Base-by-base conservation (phyloP, 2,113 vertebrate genomes). In the Vireo altiloquus region DNA sequence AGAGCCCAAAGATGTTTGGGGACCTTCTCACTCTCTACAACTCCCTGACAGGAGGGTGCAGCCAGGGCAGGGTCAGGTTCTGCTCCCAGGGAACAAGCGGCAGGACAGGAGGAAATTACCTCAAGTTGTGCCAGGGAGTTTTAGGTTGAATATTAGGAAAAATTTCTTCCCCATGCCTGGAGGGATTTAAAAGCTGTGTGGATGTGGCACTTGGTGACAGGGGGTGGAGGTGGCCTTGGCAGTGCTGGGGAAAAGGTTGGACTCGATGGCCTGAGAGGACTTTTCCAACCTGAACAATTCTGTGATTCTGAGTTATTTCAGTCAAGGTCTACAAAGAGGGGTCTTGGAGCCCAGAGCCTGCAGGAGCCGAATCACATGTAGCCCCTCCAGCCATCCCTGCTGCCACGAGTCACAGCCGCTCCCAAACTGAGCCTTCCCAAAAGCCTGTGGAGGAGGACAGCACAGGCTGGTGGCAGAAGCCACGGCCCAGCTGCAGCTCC, bases 391-490 rank as follows among this genome's bases (percentile, higher is more conserved):
- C 75, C 13, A 19, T 0, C 33, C 37, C 70, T 39, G 52, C 28
- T 18, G 19, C 9, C 40, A 4, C 0, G 1, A 35, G 35, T 1
- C 46, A 16, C 9, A 33, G 23, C 10, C 2, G 0, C 37, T 11
- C 18, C 56, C 4, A 6, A 5, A 12, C 10, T 12, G 1, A 52
- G 44, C 35, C 59, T 7, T 4, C 57, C 68, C 72, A 14, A n/a
- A 18, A 37, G 40, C 37, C 5, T 33, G 7, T 2, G 27, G 3
- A 2, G 11, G 25, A 24, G 37, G 23, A 25, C 23, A 40, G 52
- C 33, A 22, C 2, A 1, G 57, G 47, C 46, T 52, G 7, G 28
- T 5, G 50, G 79, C 4, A 30, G 70, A 5, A 68, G 59, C 44
- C 2, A 35, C 0, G 25, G 57, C 76, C 44, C 76, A 14, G 89